These are phyloP conservation scores for Apis dorsata DNA, from an alignment of 1,140 invertebrate genomes.

Conservation along the genomic window DNA sequence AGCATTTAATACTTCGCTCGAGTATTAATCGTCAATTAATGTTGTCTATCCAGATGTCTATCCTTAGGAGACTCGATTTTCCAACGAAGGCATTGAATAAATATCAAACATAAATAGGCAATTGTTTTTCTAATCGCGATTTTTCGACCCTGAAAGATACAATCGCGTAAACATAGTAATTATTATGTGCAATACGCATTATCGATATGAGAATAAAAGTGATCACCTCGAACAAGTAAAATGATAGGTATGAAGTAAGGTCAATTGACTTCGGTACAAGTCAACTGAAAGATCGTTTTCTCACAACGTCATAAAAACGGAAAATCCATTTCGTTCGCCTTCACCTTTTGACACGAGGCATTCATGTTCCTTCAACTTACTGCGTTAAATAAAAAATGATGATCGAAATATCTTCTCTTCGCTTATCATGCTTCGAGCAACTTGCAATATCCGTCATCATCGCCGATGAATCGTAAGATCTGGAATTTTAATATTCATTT, in stretches of 20 bases:
- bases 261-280: neutral
- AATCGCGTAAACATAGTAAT: neutral
- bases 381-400: neutral
- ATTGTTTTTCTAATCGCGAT: neutral
- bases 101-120: neutral
- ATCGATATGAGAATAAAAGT: conserved; percentile 3
- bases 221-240: conserved; percentile 5
- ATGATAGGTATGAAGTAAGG: neutral
- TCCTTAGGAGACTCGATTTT: neutral
- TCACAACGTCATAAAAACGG: conserved; percentile 1
- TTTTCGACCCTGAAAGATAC: neutral
- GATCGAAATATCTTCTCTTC: neutral
- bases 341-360: neutral
- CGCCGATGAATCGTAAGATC: neutral
- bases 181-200: neutral
- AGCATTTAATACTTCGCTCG: neutral
- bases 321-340: conserved; percentile 11
- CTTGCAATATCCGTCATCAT: neutral
- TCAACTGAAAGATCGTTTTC: neutral
- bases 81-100: neutral
- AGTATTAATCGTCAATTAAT: conserved; percentile 4
- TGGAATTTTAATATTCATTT: neutral
- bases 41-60: neutral
- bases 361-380: neutral
- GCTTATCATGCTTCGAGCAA: neutral